phyloP scores from a whole-genome alignment of 2,797 vertebrate species.

The Dendrocincla fuliginosa region DNA sequence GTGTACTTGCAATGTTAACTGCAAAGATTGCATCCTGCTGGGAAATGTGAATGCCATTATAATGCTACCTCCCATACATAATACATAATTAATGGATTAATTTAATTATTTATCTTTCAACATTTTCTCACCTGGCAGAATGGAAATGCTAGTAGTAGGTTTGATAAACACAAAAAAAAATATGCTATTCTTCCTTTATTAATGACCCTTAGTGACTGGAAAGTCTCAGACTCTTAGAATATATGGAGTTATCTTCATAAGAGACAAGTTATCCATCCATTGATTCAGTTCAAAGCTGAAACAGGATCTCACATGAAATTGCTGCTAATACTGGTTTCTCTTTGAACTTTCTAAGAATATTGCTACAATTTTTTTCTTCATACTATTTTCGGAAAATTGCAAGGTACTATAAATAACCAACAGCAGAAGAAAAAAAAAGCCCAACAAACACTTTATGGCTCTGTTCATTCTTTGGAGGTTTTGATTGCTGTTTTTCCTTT shows the following conservation, averaged over 20 bases:
- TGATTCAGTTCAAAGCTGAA: not conserved
- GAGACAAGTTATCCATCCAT: not conserved
- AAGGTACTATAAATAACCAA: not conserved
- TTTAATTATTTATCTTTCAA: constrained; percentile 36
- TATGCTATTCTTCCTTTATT: not conserved
- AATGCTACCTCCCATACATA: not conserved
- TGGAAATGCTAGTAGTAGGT: not conserved
- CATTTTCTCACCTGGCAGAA: not conserved
- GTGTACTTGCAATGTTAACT: not conserved
- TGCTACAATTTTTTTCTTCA: not conserved
- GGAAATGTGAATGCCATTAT: constrained; percentile 7
- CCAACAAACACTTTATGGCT: not conserved
- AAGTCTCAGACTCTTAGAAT: not conserved
- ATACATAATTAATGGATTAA: not conserved
- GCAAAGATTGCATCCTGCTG: not conserved
- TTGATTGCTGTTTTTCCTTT: not conserved
- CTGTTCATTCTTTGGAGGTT: not conserved
- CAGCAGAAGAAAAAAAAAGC: not conserved
- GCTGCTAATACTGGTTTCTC: not conserved
- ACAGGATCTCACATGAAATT: not conserved
- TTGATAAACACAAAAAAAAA: not conserved
- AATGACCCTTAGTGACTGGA: not conserved
- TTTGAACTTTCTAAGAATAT: not conserved
- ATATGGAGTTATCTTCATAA: not conserved
- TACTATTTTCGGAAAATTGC: not conserved